These are phyloP conservation scores for Dipus sagitta DNA, from an alignment of 2,797 vertebrate genomes.

Conservation along the genomic window DNA sequence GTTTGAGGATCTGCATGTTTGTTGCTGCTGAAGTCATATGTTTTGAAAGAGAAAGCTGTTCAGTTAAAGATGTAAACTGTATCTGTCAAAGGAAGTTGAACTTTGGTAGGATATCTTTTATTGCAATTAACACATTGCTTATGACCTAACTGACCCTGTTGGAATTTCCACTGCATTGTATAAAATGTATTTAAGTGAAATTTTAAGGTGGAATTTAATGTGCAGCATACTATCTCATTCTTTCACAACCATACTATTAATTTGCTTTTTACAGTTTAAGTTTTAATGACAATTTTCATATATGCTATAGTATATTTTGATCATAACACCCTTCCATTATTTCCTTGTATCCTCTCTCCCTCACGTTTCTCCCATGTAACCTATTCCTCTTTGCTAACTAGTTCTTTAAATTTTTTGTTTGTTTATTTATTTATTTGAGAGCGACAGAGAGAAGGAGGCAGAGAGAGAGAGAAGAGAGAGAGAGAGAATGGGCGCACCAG, in stretches of 20 bases:
- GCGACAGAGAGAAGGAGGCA: too few species aligned
- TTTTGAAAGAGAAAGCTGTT: slow-evolving; percentile 52
- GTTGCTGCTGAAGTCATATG: background rate
- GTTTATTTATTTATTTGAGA: too few species aligned
- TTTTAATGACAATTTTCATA: too few species aligned
- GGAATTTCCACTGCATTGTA: background rate
- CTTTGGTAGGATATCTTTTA: slow-evolving; percentile 7
- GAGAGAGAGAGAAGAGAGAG: too few species aligned
- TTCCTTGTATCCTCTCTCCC: too few species aligned
- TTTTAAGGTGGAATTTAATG: background rate
- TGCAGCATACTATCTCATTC: background rate
- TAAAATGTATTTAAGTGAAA: slow-evolving; percentile 34
- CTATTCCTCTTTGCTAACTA: background rate
- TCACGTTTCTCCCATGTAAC: too few species aligned
- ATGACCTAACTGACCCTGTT: background rate
- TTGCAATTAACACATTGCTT: slow-evolving; percentile 15
- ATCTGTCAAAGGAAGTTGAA: slow-evolving; percentile 32
- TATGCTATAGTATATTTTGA: too few species aligned
- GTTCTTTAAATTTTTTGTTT: too few species aligned
- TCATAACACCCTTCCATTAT: too few species aligned
- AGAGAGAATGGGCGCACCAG: too few species aligned
- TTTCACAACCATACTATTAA: background rate
- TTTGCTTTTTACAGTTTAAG: background rate
- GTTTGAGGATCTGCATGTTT: slow-evolving; percentile 21
- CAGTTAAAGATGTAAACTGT: background rate